Percentiles rank a stretch among this genome's conserved stretches.
phyloP scores from a whole-genome alignment of 1,140 invertebrate genomes.

The Zaprionus vittiger region DNA sequence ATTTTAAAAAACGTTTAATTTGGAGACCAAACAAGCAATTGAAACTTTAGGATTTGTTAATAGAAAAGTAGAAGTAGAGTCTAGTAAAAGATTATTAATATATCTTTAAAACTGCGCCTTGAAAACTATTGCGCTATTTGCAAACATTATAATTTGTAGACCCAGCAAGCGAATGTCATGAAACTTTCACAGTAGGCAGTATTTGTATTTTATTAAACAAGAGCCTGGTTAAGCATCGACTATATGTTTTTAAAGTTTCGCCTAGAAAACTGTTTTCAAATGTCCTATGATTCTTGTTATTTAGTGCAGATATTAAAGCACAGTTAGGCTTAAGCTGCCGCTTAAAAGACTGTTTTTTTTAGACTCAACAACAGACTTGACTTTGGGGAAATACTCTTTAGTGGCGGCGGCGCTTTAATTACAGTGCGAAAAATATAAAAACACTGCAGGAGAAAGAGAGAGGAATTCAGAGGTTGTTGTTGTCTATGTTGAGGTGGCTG shows the following conservation, averaged over 20 bases:
- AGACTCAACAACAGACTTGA: not conserved
- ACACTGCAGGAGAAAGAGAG: slow-evolving; percentile 22
- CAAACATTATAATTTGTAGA: not conserved
- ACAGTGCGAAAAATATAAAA: slow-evolving; percentile 24
- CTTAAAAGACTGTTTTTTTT: not conserved
- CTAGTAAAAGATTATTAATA: no score
- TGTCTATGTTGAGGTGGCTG: slow-evolving; percentile 1
- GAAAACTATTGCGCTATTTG: not conserved
- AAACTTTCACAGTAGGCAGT: not conserved
- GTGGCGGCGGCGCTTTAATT: slow-evolving; percentile 1
- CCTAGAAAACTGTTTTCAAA: not conserved
- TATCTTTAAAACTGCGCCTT: not conserved
- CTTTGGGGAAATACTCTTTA: slow-evolving; percentile 8
- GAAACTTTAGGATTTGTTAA: not conserved
- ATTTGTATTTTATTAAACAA: no score
- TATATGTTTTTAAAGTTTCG: no score
- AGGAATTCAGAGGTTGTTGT: not conserved
- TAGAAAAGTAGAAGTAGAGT: no score
- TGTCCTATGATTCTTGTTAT: not conserved
- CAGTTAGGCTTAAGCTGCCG: not conserved
- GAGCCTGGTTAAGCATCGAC: no score
- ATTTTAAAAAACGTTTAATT: not conserved
- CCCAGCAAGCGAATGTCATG: not conserved
- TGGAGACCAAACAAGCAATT: not conserved
- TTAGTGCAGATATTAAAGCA: not conserved